These are phyloP conservation scores for Hipposideros armiger DNA, from an alignment of 2,113 vertebrate genomes.

Conservation along the genomic window DNA sequence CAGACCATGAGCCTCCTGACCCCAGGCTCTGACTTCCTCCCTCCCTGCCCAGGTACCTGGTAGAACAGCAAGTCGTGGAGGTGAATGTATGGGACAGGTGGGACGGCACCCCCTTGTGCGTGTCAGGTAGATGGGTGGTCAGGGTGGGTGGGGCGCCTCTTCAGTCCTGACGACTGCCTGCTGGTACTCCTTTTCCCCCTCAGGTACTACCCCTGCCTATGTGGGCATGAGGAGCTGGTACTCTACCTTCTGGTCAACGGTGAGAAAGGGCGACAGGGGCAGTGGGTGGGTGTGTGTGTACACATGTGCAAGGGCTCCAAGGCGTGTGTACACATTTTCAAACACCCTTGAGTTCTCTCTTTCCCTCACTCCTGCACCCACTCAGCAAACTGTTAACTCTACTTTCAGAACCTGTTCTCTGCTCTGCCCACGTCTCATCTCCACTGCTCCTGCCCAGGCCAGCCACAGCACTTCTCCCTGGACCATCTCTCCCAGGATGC, in stretches of 20 bases:
- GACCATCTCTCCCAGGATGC: neutral
- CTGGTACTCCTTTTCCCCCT: neutral
- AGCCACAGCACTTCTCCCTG: neutral
- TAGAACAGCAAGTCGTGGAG: constrained; percentile 98
- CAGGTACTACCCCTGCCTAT: constrained; percentile 98
- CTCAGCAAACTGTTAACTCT: neutral
- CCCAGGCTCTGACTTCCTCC: neutral
- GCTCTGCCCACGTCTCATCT: neutral
- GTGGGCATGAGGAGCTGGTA: constrained; percentile 97
- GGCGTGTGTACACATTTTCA: neutral
- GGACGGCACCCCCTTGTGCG: constrained; percentile 99
- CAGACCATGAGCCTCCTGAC: neutral
- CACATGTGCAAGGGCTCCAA: fast-evolving
- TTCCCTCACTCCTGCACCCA: neutral
- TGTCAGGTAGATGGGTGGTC: constrained; percentile 11
- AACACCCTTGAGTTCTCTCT: neutral
- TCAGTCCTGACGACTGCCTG: neutral
- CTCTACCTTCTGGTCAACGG: constrained; percentile 96
- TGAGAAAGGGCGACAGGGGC: constrained; percentile 83
- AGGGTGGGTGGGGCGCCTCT: fast-evolving
- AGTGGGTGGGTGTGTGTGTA: neutral
- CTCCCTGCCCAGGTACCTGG: constrained; percentile 91
- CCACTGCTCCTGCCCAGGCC: too few relatives aligned
- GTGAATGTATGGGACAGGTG: constrained; percentile 98
- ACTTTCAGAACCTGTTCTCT: neutral